phyloP scores from a whole-genome alignment of 2,113 vertebrate species.

The Cebidichthys violaceus region DNA sequence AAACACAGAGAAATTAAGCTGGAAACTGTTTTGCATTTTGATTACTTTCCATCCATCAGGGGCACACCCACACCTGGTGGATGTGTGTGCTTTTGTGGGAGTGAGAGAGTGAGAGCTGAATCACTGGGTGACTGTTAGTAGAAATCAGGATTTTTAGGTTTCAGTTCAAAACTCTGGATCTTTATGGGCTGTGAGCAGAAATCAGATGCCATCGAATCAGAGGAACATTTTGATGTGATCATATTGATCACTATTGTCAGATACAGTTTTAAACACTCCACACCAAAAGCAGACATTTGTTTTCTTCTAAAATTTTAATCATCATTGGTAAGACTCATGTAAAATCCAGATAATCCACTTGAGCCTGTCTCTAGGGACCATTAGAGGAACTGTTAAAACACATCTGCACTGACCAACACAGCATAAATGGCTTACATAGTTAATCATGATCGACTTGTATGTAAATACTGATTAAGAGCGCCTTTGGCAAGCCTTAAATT shows the following conservation, averaged over 20 bases:
- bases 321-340: neutral
- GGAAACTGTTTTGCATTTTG: slow-evolving; percentile 82
- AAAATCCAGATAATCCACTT: slow-evolving; percentile 1
- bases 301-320: neutral
- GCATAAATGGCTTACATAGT: neutral
- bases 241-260: neutral
- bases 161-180: neutral
- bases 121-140: neutral
- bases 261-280: neutral
- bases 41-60: slow-evolving; percentile 70
- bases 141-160: slow-evolving; percentile 16
- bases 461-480: neutral
- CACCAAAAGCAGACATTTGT: neutral
- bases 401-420: neutral
- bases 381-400: neutral
- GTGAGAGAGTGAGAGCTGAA: slow-evolving; percentile 9
- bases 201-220: neutral
- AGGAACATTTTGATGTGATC: neutral
- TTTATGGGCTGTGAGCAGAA: neutral
- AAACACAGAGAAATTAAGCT: slow-evolving; percentile 77
- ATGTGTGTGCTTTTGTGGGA: slow-evolving; percentile 30
- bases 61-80: slow-evolving; percentile 50
- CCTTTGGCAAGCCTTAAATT: neutral
- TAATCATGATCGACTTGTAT: neutral
- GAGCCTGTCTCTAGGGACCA: slow-evolving; percentile 3